Evolutionary conservation across 2,888 invertebrate species (phyloP).

Genomic region (Autographa gamma): DNA sequence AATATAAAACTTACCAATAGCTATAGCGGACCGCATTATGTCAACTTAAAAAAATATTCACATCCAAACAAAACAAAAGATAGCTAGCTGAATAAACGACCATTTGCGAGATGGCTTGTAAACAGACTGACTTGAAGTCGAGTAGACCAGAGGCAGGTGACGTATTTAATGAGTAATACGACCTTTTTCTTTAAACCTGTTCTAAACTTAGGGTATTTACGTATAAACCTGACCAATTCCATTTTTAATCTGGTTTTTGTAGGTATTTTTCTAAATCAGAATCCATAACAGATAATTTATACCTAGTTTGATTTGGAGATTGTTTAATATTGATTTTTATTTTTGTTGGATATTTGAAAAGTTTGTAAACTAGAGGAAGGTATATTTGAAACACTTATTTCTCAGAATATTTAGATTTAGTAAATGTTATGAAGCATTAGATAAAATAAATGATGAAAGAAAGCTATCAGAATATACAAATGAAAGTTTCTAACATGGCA

Average conservation of each 20-base stretch:
- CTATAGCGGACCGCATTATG: constrained; percentile 41
- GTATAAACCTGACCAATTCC: constrained; percentile 15
- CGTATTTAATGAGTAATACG: constrained; percentile 28
- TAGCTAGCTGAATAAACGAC: constrained; percentile 26
- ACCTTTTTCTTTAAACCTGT: constrained; percentile 47
- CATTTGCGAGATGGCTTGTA: constrained; percentile 22
- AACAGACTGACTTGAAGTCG: constrained; percentile 44
- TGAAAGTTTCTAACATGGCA: too few relatives aligned
- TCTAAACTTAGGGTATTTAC: constrained; percentile 32
- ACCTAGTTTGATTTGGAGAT: background rate
- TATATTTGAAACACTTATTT: too few relatives aligned
- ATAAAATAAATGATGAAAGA: too few relatives aligned
- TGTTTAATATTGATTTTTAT: background rate
- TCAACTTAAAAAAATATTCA: constrained; percentile 19
- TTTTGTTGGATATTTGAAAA: background rate
- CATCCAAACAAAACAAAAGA: constrained; percentile 34
- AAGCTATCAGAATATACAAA: too few relatives aligned
- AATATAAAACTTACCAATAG: constrained; percentile 46
- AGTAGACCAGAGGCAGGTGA: constrained; percentile 28
- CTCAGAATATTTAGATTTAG: too few relatives aligned
- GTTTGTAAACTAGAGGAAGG: too few relatives aligned
- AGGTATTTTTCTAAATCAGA: constrained; percentile 12
- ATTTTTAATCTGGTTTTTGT: constrained; percentile 9
- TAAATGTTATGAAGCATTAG: too few relatives aligned
- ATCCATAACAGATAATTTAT: background rate